These are phyloP conservation scores for Artemia sp. DNA, from an alignment of 2,888 invertebrate species.

Conservation along the genomic window DNA sequence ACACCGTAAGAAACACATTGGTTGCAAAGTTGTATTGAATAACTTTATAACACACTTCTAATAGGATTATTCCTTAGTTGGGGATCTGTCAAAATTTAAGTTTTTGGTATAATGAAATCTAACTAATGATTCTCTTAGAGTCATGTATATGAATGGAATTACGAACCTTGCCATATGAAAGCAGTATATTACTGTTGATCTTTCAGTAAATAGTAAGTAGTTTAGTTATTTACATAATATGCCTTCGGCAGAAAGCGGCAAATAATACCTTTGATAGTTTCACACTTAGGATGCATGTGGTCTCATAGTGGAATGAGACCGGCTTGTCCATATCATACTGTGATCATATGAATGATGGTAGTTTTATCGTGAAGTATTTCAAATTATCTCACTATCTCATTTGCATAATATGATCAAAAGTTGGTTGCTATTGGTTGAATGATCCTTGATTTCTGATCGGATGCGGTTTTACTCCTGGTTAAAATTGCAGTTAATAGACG, in stretches of 20 bases:
- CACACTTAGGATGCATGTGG: conserved; percentile 5
- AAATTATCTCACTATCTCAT: conserved; percentile 13
- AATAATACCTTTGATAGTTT: conserved; percentile 9
- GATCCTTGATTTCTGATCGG: neutral
- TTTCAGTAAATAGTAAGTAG: too few relatives aligned
- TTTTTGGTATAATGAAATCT: too few relatives aligned
- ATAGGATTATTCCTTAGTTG: too few relatives aligned
- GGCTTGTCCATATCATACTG: conserved; percentile 7
- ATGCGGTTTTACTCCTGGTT: neutral
- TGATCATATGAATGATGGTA: conserved; percentile 8
- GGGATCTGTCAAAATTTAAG: too few relatives aligned
- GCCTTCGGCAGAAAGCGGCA: neutral
- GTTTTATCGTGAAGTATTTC: conserved; percentile 13
- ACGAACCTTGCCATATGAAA: too few relatives aligned
- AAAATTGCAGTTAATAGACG: neutral
- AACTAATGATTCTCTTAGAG: too few relatives aligned
- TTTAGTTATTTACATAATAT: too few relatives aligned
- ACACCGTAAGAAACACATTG: too few relatives aligned
- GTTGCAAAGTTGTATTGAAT: too few relatives aligned
- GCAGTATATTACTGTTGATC: too few relatives aligned
- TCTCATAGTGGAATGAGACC: conserved; percentile 8
- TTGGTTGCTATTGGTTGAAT: neutral
- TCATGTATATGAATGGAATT: too few relatives aligned
- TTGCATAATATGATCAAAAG: conserved; percentile 7
- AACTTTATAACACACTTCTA: too few relatives aligned